Percentiles rank a stretch among this genome's conserved stretches.
These are phyloP conservation scores for Archegozetes longisetosus DNA, from an alignment of 1,140 invertebrate genomes.

Conservation along the genomic window DNA sequence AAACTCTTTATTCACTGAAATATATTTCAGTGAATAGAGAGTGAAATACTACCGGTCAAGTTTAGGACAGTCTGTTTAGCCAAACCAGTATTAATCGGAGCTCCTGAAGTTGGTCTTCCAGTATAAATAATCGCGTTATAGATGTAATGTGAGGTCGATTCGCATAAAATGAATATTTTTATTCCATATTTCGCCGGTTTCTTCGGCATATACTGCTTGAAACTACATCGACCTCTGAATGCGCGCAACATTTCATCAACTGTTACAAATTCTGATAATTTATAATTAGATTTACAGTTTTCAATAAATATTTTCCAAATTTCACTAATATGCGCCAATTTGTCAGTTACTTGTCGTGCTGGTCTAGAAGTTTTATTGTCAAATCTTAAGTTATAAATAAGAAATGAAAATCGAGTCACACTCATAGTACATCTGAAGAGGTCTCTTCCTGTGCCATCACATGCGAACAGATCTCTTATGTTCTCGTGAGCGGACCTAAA, in stretches of 20 bases:
- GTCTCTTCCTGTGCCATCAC: neutral
- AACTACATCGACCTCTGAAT: constrained; percentile 19
- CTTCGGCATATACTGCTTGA: constrained; percentile 19
- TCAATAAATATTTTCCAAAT: constrained; percentile 17
- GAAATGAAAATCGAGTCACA: neutral
- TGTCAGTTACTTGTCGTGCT: neutral
- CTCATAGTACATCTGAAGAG: neutral
- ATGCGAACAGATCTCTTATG: neutral
- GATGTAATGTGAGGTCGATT: constrained; percentile 17
- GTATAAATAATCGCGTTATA: constrained; percentile 19
- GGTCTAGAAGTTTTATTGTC: neutral
- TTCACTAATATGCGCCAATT: constrained; percentile 15
- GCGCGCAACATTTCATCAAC: constrained; percentile 22
- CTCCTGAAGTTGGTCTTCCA: constrained; percentile 14
- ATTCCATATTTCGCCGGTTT: constrained; percentile 23
- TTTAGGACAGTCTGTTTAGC: constrained; percentile 11
- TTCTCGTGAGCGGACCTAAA: neutral
- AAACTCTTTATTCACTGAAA: no score
- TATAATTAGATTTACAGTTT: constrained; percentile 17
- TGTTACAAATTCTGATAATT: constrained; percentile 14
- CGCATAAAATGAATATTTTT: constrained; percentile 19
- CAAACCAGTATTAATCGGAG: constrained; percentile 4
- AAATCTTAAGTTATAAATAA: neutral
- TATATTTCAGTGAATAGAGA: no score
- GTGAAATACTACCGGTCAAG: constrained; percentile 10